phyloP scores from a whole-genome alignment of 2,113 vertebrate species.

The Merops nubicus region DNA sequence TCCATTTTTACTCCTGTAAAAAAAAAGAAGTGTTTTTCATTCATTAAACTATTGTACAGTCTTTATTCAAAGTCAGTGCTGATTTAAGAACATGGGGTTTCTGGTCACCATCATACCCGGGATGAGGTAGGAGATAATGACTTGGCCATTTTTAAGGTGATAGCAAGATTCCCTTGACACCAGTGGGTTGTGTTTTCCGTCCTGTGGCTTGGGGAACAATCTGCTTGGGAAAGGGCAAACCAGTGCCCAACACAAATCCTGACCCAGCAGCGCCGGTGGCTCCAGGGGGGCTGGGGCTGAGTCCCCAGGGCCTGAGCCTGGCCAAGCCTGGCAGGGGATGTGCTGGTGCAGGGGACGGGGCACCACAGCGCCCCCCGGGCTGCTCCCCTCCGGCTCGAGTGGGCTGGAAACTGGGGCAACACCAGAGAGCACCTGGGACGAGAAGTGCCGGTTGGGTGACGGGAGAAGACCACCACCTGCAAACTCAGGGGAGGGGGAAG shows the following conservation, averaged over 20 bases:
- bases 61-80: background rate
- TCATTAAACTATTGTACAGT: background rate
- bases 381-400: rapidly evolving
- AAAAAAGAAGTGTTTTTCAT: background rate
- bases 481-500: background rate
- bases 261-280: rapidly evolving
- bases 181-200: background rate
- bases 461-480: background rate
- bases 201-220: background rate
- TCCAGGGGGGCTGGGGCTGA: background rate
- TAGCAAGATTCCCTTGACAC: background rate
- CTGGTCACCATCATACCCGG: background rate
- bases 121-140: background rate
- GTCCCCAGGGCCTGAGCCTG: rapidly evolving
- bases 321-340: background rate
- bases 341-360: rapidly evolving
- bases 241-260: background rate
- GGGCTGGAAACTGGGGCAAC: background rate
- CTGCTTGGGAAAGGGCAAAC: background rate
- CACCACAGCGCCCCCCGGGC: rapidly evolving
- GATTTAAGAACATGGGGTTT: background rate
- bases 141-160: background rate
- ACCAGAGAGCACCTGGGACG: background rate
- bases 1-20: constrained; percentile 93
- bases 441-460: background rate